Evolutionary conservation across 2,113 vertebrate species (phyloP), one percentile per base, ranked within the genome.

Genomic region (Pachyramphus minor): DNA sequence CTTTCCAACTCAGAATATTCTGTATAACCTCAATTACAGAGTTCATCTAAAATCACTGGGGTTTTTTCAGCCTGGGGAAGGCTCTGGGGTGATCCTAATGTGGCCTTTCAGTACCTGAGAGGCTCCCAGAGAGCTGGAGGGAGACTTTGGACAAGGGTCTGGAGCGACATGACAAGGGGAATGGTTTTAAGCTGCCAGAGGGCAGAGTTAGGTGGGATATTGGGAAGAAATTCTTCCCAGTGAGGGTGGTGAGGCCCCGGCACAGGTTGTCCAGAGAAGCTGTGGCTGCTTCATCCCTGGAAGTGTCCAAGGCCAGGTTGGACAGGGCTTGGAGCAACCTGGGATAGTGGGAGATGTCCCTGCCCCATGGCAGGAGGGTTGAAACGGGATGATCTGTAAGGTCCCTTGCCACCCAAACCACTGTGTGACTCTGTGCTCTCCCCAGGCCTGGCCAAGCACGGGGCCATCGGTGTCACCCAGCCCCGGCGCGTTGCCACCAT

Each of bases 401-500:
- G 12, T 23, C 39, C 37, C 24, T 37, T n/a, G 20, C 50, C 22
- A 14, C 1, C 25, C 55, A 8, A 7, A 2, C 47, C 55, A 0
- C 2, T 3, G 58, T 37, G n/a, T 37, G 23, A 52, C 50, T 22
- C 3, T 60, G n/a, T 52, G 3, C 60, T 24, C 42, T 96, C 91
- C 83, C 0, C 76, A 99, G 99, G 99, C 44, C 98, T 99, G 74
- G 98, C 98, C 71, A 95, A 97, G 93, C 86, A 98, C 56, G 99
- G 99, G 2, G 98, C 97, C 95, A 99, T 99, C 39, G 98, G 98
- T 3, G 97, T 99, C 80, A 99, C 99, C 3, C 99, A 99, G 75
- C 99, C 99, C 8, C 98, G 99, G 45, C 97, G 99, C 9, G 99
- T 99, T 42, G 99, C 99, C 75, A 99, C 99, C 89, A 98, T 99